Evolutionary conservation across 2,113 vertebrate species (phyloP), one percentile per base, ranked within the genome.

Genomic region (Caloenas nicobarica): DNA sequence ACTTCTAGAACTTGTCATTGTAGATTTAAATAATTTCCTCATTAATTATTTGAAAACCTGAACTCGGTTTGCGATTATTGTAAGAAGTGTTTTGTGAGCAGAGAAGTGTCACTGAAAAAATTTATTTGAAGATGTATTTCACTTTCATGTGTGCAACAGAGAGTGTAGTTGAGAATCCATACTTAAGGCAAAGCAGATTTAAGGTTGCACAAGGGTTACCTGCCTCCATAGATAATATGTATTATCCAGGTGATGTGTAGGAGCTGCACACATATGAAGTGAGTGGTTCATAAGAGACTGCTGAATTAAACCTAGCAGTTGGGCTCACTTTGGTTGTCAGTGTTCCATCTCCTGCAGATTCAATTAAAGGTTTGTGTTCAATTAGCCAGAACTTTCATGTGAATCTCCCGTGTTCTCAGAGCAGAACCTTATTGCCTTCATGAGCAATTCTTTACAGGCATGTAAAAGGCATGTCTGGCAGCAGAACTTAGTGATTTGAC

Each of bases 311-410:
- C 58, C 79, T 90, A 85, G 79, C 91, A 91, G 42, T 50, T 90
- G 79, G 62, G 84, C 77, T 86, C 64, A 62, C 54, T 89, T 86
- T 70, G 82, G 31, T 38, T 88, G 71, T 91, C 93, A 86, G 58
- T 83, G 86, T 91, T 93, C 87, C 74, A 93, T 68, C 29, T 88
- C 79, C 66, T 91, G 78, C 40, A 93, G 84, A 91, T 94, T 94
- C 87, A 96, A 58, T 97, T 93, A 96, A 68, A 73, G 64, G 34
- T 88, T 95, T 93, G 73, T 40, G 71, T 87, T 94, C 91, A 94
- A 78, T 96, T 94, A 95, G 86, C 56, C 58, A 94, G 36, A 80
- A 96, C 79, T 87, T 96, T 71, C 21, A 48, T 51, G 60, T 71
- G 85, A 82, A 73, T 81, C 21, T 90, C 71, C 33, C 46, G 42